These are phyloP conservation scores for Gallinago undulata DNA, from an alignment of 2,113 vertebrate genomes.

Conservation along the genomic window DNA sequence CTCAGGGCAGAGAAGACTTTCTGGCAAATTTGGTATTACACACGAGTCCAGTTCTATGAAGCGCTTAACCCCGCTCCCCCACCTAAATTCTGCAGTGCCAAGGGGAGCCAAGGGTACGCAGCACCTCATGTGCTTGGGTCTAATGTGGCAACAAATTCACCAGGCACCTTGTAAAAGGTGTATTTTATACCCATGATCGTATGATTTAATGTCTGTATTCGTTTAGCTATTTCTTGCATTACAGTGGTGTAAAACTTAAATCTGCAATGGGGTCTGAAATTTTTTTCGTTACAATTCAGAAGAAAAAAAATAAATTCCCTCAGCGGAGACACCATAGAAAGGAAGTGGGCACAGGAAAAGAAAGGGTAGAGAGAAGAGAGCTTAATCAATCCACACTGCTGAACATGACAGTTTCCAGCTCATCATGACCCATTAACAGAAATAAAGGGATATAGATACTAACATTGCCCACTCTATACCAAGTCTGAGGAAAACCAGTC, in stretches of 20 bases:
- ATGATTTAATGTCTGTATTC: slow-evolving; percentile 36
- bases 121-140: neutral
- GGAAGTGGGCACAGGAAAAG: neutral
- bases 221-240: slow-evolving; percentile 12
- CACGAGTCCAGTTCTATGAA: neutral
- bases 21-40: slow-evolving; percentile 30
- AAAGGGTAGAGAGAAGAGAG: neutral
- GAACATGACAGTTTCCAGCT: neutral
- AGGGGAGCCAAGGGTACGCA: neutral
- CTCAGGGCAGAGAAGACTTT: slow-evolving; percentile 71
- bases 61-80: neutral
- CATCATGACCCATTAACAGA: neutral
- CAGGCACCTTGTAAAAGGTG: slow-evolving; percentile 40
- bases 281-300: neutral
- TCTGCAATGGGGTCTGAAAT: slow-evolving; percentile 1
- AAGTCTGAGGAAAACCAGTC: neutral
- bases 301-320: slow-evolving; percentile 15
- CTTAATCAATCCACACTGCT: neutral
- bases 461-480: neutral
- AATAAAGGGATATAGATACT: neutral
- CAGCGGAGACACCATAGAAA: neutral
- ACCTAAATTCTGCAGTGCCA: slow-evolving; percentile 35
- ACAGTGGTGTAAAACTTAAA: slow-evolving; percentile 6
- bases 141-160: slow-evolving; percentile 33
- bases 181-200: slow-evolving; percentile 36